Percentiles rank a stretch among this genome's conserved stretches.
phyloP scores from a whole-genome alignment of 2,888 invertebrate genomes.

The Stramonita haemastoma region DNA sequence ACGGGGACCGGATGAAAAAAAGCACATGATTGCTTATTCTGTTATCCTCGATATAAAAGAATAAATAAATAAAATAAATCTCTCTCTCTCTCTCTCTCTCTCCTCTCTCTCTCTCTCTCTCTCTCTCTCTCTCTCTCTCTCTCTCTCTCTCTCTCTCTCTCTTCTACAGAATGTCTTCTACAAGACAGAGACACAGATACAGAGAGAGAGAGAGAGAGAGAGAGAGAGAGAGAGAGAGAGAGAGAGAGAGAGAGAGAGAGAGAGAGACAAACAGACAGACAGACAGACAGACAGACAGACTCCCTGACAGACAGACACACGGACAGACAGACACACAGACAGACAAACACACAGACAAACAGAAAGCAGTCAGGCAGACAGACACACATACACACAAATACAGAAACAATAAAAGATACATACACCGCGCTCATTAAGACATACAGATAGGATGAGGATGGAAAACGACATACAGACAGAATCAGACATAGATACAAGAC shows the following conservation, averaged over 20 bases:
- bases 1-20: too few species aligned
- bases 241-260: too few species aligned
- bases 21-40: too few species aligned
- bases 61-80: too few species aligned
- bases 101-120: not conserved
- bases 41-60: too few species aligned
- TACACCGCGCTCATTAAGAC: not conserved
- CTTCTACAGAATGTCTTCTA: too few species aligned
- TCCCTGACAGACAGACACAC: not conserved
- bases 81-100: not conserved
- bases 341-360: not conserved
- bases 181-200: not conserved
- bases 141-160: not conserved
- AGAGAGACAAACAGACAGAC: slow-evolving; percentile 18
- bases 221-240: not conserved
- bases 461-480: not conserved
- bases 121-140: not conserved
- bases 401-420: not conserved
- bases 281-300: not conserved
- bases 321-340: not conserved
- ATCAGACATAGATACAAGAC: too few species aligned
- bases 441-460: not conserved
- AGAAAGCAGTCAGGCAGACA: not conserved
- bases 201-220: not conserved
- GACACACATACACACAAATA: not conserved